Evolutionary conservation across 2,113 vertebrate species (phyloP), one percentile per base, ranked within the genome.

Genomic region (Periophthalmus modestus): DNA sequence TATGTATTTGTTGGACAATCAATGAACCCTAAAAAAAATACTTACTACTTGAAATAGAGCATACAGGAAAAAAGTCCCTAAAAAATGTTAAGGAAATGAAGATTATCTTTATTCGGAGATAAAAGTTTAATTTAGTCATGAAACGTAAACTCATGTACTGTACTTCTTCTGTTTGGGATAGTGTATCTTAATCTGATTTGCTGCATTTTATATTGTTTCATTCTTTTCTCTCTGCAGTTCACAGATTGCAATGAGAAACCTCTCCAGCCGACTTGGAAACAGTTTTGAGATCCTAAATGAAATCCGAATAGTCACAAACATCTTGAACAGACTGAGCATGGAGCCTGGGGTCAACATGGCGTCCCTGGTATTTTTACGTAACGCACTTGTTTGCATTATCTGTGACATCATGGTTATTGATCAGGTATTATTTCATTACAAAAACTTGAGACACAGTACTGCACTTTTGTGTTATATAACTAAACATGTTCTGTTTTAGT

Each of bases 241-340:
- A 66, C 74, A 82, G 46, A 87, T 87, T n/a, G 85, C 89, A 71
- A 34, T 95, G 57, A 89, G 77, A 79, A 95, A 88, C 75, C 87
- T 96, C 61, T 93, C 94, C 0, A 79, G 78, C 74, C 82, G 68
- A 61, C 86, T 91, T 59, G 92, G 94, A 6, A 94, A 91, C 80
- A 66, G 61, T 15, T 19, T 16, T 1, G 94, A 95, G 75, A 82
- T 91, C 16, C 83, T 86, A 62, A 95, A 94, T 86, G 93, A 94
- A n/a, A 5, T 95, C 43, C 68, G 80, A 24, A 77, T 95, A 73
- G 70, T 94, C 66, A 85, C 88, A 14, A 15, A 28, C 9, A 79
- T 93, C 24, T 86, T 96, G 66, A 92, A 92, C 74, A 89, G 90
- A 66, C 84, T 95, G 83, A 85, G 83, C 73, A 78, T 80, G 69